Conservation (phyloP, 2,888 invertebrate species). For the Helobdella robusta region DNA sequence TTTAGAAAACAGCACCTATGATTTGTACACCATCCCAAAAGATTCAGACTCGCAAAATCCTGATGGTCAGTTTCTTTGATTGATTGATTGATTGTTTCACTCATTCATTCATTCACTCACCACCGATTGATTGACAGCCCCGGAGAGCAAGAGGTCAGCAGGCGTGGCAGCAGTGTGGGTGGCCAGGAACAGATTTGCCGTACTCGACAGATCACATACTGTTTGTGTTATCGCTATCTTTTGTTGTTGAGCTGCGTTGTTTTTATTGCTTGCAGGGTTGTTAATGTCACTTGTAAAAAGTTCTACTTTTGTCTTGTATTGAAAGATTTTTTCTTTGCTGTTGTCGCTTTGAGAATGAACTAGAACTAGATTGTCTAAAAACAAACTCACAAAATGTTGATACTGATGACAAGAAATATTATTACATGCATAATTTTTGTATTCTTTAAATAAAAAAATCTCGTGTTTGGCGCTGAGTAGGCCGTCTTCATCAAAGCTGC, state of each 20-base stretch:
- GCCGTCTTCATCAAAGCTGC: too few relatives aligned
- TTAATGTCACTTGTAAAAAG: background rate
- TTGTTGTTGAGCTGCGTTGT: too few relatives aligned
- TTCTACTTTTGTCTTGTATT: background rate
- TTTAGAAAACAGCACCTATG: conserved; percentile 81
- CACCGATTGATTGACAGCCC: conserved; percentile 40
- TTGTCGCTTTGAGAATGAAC: too few relatives aligned
- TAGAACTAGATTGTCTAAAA: too few relatives aligned
- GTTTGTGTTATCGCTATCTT: too few relatives aligned
- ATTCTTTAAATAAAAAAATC: too few relatives aligned
- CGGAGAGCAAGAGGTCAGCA: conserved; percentile 71
- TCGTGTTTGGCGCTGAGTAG: too few relatives aligned
- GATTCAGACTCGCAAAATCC: conserved; percentile 52
- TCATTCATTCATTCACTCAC: background rate
- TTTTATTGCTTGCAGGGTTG: too few relatives aligned
- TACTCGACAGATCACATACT: conserved; percentile 83
- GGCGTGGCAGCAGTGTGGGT: conserved; percentile 91
- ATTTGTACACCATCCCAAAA: conserved; percentile 78
- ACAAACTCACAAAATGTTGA: too few relatives aligned
- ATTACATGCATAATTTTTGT: too few relatives aligned
- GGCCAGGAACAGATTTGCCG: conserved; percentile 91
- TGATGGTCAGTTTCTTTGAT: conserved; percentile 43
- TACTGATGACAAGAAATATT: too few relatives aligned
- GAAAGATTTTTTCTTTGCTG: background rate
- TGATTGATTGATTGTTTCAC: background rate